Conservation (phyloP, 2,113 vertebrate species). For the Centropus bengalensis region DNA sequence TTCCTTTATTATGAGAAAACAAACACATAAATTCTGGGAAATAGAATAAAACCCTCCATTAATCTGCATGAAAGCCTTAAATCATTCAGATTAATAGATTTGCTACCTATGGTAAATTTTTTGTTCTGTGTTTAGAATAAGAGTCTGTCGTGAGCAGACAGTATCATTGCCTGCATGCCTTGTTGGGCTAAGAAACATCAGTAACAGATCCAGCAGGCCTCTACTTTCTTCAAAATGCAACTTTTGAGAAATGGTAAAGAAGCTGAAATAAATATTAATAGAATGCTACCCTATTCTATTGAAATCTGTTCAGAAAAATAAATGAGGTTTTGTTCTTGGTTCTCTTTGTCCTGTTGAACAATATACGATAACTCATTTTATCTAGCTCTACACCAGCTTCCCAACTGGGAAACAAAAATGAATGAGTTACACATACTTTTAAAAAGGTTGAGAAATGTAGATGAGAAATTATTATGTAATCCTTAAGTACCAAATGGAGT, state of each 20-base stretch:
- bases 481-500: neutral
- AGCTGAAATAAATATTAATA: neutral
- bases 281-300: neutral
- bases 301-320: neutral
- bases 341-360: neutral
- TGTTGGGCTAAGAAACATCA: neutral
- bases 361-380: neutral
- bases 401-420: neutral
- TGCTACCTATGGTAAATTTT: neutral
- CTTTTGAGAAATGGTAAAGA: neutral
- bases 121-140: neutral
- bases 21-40: constrained; percentile 70
- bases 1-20: constrained; percentile 73
- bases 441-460: neutral
- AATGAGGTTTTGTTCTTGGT: neutral
- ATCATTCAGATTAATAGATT: constrained; percentile 20
- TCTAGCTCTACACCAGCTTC: neutral
- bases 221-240: neutral
- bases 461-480: constrained; percentile 14
- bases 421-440: neutral
- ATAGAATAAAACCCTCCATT: constrained; percentile 48
- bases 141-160: neutral
- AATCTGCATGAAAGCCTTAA: constrained; percentile 54
- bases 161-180: neutral
- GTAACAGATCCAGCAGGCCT: neutral